These are phyloP conservation scores for Drosophila diplacantha DNA, from an alignment of 2,888 invertebrate species.

Conservation along the genomic window DNA sequence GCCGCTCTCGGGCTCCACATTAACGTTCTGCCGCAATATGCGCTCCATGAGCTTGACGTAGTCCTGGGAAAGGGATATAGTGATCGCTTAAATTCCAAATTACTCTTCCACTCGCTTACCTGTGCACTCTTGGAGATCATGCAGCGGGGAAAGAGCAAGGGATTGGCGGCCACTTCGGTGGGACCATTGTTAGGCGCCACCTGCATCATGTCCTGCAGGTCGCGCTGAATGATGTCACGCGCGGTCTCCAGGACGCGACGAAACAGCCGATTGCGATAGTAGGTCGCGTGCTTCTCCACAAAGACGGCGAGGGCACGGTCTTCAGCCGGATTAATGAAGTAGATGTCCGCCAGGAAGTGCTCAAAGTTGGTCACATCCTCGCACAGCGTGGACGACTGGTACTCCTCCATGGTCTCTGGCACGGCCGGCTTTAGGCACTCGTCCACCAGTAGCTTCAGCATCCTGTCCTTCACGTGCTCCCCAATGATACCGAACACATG, in stretches of 20 bases:
- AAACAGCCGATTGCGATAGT: constrained; percentile 88
- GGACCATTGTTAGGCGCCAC: constrained; percentile 78
- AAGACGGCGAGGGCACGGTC: constrained; percentile 83
- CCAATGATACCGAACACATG: constrained; percentile 79
- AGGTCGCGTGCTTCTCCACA: constrained; percentile 84
- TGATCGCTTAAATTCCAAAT: background rate
- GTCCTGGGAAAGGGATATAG: constrained; percentile 55
- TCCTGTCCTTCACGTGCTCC: constrained; percentile 79
- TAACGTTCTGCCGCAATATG: constrained; percentile 66
- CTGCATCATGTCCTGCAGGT: constrained; percentile 85
- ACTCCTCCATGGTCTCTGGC: constrained; percentile 85
- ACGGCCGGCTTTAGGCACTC: constrained; percentile 87
- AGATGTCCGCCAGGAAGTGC: constrained; percentile 80
- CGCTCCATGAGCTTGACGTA: constrained; percentile 75
- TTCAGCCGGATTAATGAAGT: constrained; percentile 79
- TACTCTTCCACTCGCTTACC: constrained; percentile 58
- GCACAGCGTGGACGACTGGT: constrained; percentile 83
- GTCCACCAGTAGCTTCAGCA: constrained; percentile 83
- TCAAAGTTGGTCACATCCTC: constrained; percentile 84
- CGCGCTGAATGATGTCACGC: constrained; percentile 86
- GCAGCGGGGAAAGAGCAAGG: constrained; percentile 75
- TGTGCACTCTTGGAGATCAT: constrained; percentile 78
- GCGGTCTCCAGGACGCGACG: constrained; percentile 84
- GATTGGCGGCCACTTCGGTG: constrained; percentile 66
- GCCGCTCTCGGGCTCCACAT: constrained; percentile 38